A percentile compares a stretch with the other conserved stretches of the same genome.
phyloP scores from a whole-genome alignment of 2,113 vertebrate genomes.

The Atrichornis clamosus region DNA sequence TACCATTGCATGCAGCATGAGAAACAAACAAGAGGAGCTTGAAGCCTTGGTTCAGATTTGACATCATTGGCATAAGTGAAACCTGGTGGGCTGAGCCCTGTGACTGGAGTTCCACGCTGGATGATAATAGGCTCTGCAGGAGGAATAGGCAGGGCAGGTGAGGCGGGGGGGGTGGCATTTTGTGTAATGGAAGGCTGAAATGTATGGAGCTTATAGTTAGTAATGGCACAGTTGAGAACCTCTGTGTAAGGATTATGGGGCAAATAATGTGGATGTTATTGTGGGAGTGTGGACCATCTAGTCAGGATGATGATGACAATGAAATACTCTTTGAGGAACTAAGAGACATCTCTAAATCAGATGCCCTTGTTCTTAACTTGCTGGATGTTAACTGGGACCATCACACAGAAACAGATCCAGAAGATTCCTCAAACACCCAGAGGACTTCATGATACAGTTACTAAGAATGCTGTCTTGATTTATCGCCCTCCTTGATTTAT shows the following conservation, averaged over 20 bases:
- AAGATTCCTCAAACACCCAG: neutral
- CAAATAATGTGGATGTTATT: neutral
- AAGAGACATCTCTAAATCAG: neutral
- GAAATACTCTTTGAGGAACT: neutral
- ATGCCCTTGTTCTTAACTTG: neutral
- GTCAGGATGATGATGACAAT: neutral
- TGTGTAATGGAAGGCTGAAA: neutral
- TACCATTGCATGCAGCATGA: too few species aligned
- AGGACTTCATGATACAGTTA: neutral
- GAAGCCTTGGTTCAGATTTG: too few species aligned
- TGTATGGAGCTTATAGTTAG: neutral
- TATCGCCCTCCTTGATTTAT: neutral
- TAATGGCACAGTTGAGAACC: neutral
- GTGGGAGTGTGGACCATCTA: neutral
- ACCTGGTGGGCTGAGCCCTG: too few species aligned
- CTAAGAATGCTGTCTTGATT: neutral
- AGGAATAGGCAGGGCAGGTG: too few species aligned
- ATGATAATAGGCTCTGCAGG: too few species aligned
- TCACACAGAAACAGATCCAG: neutral
- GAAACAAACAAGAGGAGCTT: too few species aligned
- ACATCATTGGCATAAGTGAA: too few species aligned
- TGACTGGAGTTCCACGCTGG: too few species aligned
- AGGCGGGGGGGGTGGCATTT: accelerated
- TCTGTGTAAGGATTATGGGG: neutral
- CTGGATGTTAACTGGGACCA: neutral